These are phyloP conservation scores for Theodoxus fluviatilis DNA, from an alignment of 2,888 invertebrate species.

Conservation along the genomic window DNA sequence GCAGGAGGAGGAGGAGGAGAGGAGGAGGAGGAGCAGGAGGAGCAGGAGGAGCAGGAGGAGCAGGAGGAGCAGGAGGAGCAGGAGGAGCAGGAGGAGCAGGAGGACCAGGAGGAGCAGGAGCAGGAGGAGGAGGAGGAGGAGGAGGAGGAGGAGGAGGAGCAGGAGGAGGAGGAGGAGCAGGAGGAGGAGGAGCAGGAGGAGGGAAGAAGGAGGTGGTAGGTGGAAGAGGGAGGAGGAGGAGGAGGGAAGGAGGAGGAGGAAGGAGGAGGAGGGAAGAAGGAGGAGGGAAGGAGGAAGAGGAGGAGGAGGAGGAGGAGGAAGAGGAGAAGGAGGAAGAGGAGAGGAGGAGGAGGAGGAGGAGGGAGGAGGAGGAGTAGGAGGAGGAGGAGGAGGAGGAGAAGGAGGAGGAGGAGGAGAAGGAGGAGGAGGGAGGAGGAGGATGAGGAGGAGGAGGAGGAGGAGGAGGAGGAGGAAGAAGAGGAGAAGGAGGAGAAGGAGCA, in stretches of 20 bases:
- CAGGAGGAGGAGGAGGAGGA: not conserved
- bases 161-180: slow-evolving; percentile 2
- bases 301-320: not conserved
- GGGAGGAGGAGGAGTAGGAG: not conserved
- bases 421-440: too few relatives aligned
- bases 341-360: not conserved
- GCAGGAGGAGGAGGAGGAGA: not conserved
- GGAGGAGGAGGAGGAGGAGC: not conserved
- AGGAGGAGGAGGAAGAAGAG: not conserved
- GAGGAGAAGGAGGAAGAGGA: not conserved
- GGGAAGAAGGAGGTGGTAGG: not conserved
- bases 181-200: not conserved
- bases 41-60: not conserved
- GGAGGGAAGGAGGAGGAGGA: slow-evolving; percentile 9
- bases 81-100: not conserved
- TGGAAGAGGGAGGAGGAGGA: not conserved
- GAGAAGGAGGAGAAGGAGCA: not conserved
- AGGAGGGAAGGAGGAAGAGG: slow-evolving; percentile 17
- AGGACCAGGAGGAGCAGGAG: not conserved
- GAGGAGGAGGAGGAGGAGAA: slow-evolving; percentile 5
- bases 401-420: slow-evolving; percentile 6
- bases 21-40: not conserved
- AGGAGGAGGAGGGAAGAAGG: slow-evolving; percentile 16
- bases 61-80: not conserved
- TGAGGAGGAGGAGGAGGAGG: not conserved